These are phyloP conservation scores for Corythoichthys intestinalis DNA, from an alignment of 2,113 vertebrate genomes.

Conservation along the genomic window DNA sequence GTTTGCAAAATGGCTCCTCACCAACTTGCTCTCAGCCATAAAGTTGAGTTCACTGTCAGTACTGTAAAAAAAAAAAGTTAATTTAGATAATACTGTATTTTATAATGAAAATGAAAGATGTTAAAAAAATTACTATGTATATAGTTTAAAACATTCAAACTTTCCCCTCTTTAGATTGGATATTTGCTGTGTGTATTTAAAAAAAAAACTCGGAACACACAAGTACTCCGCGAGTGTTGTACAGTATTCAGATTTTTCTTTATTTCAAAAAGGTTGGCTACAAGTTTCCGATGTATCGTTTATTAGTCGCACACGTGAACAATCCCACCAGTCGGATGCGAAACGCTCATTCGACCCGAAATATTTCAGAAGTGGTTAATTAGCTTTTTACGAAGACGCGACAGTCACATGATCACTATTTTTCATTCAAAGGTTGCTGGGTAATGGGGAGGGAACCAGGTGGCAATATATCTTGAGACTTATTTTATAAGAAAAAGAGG, in stretches of 20 bases:
- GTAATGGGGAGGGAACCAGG: slow-evolving; percentile 55
- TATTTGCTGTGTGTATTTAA: slow-evolving; percentile 56
- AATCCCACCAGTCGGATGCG: slow-evolving; percentile 33
- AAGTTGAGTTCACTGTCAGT: slow-evolving; percentile 64
- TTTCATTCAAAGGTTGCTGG: slow-evolving; percentile 61
- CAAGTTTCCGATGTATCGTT: slow-evolving; percentile 58
- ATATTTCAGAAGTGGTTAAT: slow-evolving; percentile 60
- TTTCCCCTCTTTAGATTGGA: slow-evolving; percentile 55
- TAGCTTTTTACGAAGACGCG: slow-evolving; percentile 67
- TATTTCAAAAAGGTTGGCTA: slow-evolving; percentile 56
- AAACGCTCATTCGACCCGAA: slow-evolving; percentile 22
- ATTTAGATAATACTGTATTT: slow-evolving; percentile 60
- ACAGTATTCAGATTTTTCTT: slow-evolving; percentile 63
- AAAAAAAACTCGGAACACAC: slow-evolving; percentile 15
- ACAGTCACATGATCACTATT: slow-evolving; percentile 64
- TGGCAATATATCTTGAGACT: slow-evolving; percentile 78
- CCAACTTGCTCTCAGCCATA: slow-evolving; percentile 44
- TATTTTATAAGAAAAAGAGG: slow-evolving; percentile 75
- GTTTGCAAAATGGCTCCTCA: slow-evolving; percentile 32
- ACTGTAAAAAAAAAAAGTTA: slow-evolving; percentile 71
- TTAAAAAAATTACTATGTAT: slow-evolving; percentile 50
- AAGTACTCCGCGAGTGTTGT: slow-evolving; percentile 66
- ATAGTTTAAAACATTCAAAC: slow-evolving; percentile 20
- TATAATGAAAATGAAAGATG: slow-evolving; percentile 63
- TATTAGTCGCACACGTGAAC: slow-evolving; percentile 46